phyloP scores from a whole-genome alignment of 2,888 invertebrate genomes.

The Diachrysia chrysitis region DNA sequence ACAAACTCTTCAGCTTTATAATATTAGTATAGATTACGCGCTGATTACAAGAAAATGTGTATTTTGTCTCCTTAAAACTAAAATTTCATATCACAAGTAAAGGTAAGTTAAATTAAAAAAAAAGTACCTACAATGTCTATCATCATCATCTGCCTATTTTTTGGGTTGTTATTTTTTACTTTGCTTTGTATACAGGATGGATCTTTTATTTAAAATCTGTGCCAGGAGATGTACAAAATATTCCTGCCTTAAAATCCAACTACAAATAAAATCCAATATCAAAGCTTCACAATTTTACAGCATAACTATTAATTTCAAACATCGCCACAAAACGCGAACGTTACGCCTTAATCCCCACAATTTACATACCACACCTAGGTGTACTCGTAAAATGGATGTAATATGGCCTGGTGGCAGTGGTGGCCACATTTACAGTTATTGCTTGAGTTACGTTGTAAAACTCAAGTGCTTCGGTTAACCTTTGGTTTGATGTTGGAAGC shows the following conservation, averaged over 20 bases:
- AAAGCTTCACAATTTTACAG: not conserved
- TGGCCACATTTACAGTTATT: constrained; percentile 41
- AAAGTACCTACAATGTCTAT: no score
- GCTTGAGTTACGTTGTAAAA: constrained; percentile 47
- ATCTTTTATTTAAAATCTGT: no score
- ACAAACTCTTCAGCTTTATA: no score
- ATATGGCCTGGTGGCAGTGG: constrained; percentile 23
- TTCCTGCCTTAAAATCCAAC: not conserved
- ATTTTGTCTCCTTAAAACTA: no score
- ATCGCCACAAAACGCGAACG: constrained; percentile 25
- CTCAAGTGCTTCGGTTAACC: constrained; percentile 38
- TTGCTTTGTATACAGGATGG: no score
- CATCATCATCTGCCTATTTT: no score
- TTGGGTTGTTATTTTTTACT: no score
- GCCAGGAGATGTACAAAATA: not conserved
- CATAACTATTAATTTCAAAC: not conserved
- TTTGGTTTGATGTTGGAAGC: constrained; percentile 27
- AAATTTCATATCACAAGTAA: no score
- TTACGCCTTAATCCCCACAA: constrained; percentile 45
- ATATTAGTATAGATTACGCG: no score
- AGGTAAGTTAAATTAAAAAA: no score
- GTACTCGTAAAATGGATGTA: constrained; percentile 52
- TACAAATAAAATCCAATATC: not conserved
- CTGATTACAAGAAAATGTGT: no score
- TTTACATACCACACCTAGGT: constrained; percentile 50